Evolutionary conservation across 2,113 vertebrate species (phyloP), one percentile per base, ranked within the genome.

Genomic region (Heptranchias perlo): DNA sequence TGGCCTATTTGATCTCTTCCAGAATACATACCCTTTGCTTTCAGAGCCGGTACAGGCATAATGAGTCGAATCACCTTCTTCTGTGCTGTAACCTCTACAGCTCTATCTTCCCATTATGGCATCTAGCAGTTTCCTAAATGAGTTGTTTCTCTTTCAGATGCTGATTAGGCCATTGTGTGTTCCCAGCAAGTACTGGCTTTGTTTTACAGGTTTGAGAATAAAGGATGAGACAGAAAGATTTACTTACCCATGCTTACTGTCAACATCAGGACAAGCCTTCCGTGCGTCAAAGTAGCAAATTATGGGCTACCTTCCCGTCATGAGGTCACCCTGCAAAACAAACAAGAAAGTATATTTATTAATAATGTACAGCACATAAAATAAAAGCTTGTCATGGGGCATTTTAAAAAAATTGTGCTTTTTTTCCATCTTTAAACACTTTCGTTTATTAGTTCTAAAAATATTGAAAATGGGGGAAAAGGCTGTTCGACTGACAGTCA

Each of bases 191-290:
- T 39, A 82, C 78, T 0, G 16, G 5, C 47, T 82, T 82, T 82
- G 78, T 82, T 82, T 91, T 4, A 58, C 52, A 13, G 8, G 52
- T 35, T 58, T 35, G 52, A 58, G 35, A 58, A 13, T 91, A 58
- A 35, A 58, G 52, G n/a, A 91, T 49, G 4, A 39, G 13, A 21
- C 35, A 62, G 18, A 64, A 93, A 5, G 58, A 62, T 44, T 62
- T 62, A 64, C 89, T 93, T 44, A 93, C 89, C 89, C 89, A 93
- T 93, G 89, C 35, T 93, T 93, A 93, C 89, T 62, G 89, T 93
- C 89, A 93, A 93, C 89, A 93, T 93, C 58, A 64, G 89, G 89
- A 93, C 89, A 39, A 93, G 58, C 58, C 39, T 62, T 93, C 58
- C 44, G 6, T n/a, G 5, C 7, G 35, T 39, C 35, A 93, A 54